Evolutionary conservation across 2,888 invertebrate species (phyloP).

Genomic region (Acheta domesticus): DNA sequence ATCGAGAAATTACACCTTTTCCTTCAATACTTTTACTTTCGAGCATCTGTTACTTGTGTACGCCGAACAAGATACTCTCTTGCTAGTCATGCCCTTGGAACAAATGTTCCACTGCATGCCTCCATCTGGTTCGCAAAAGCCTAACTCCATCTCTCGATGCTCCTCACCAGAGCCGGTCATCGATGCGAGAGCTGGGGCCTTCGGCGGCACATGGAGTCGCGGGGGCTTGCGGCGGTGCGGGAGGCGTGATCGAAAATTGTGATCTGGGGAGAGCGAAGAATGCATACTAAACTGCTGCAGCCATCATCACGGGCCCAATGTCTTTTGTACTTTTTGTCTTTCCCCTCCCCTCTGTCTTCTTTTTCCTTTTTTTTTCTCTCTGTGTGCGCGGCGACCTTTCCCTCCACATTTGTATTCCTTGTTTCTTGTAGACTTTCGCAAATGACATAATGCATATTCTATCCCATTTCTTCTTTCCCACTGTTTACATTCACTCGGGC

Average conservation of each 20-base stretch:
- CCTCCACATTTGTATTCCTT: conserved; percentile 18
- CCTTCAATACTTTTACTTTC: too few species aligned
- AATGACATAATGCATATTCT: conserved; percentile 5
- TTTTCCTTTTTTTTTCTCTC: neutral
- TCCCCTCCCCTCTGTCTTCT: neutral
- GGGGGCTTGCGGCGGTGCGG: neutral
- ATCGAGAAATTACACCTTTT: too few species aligned
- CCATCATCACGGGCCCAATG: neutral
- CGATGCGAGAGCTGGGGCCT: neutral
- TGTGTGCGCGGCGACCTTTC: neutral
- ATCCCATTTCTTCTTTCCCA: neutral
- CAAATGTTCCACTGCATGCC: too few species aligned
- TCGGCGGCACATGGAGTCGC: neutral
- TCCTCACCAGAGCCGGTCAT: neutral
- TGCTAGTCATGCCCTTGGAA: too few species aligned
- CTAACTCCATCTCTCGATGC: neutral
- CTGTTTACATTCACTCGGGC: neutral
- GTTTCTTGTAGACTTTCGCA: neutral
- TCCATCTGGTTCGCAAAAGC: too few species aligned
- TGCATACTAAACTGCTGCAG: neutral
- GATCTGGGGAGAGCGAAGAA: neutral
- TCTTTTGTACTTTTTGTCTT: neutral
- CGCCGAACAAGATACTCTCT: too few species aligned
- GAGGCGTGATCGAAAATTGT: conserved; percentile 4
- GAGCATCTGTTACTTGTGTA: too few species aligned